Conservation (phyloP, 2,797 vertebrate species). For the Falco berigora region DNA sequence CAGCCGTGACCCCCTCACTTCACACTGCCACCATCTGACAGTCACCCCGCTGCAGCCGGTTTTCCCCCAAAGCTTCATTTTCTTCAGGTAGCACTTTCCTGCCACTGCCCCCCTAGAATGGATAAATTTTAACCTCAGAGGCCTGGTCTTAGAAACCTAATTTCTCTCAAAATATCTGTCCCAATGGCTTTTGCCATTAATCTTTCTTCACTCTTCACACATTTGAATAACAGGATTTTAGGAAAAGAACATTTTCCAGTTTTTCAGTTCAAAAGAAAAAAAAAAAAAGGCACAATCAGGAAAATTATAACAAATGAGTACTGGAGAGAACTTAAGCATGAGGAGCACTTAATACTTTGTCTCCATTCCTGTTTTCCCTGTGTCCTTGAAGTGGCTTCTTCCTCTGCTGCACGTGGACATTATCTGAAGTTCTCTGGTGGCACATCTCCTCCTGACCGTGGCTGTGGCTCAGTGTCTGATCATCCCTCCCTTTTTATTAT, state of each 20-base stretch:
- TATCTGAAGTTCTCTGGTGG: not conserved
- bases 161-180: not conserved
- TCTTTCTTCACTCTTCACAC: not conserved
- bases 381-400: not conserved
- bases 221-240: not conserved
- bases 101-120: not conserved
- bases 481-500: not conserved
- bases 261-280: not conserved
- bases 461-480: not conserved
- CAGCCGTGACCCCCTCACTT: not conserved
- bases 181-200: not conserved
- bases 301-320: not conserved
- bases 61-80: not conserved
- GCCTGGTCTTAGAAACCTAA: not conserved
- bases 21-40: not conserved
- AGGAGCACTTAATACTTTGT: not conserved
- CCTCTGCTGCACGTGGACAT: rapidly evolving
- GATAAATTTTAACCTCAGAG: not conserved
- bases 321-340: not conserved
- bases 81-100: not conserved
- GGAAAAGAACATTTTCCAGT: not conserved
- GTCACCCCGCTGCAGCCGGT: not conserved
- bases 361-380: not conserved
- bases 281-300: not conserved
- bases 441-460: not conserved